Conservation (phyloP, 2,888 invertebrate genomes). For the Sphecodes monilicornis region DNA sequence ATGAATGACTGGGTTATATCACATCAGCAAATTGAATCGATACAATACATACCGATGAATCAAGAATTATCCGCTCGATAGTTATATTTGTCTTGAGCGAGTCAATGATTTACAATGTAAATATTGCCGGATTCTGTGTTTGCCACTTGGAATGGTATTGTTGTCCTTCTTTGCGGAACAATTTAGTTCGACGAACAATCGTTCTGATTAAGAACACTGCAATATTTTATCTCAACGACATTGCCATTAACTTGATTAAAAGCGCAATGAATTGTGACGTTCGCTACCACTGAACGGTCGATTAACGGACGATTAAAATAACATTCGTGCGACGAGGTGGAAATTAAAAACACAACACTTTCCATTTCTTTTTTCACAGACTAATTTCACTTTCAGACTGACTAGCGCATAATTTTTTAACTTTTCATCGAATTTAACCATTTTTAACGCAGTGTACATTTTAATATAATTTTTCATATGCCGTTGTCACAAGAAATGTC, state of each 20-base stretch:
- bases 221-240: neutral
- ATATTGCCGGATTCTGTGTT: neutral
- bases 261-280: neutral
- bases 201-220: neutral
- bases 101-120: conserved; percentile 3
- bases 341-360: neutral
- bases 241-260: conserved; percentile 6
- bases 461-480: no score
- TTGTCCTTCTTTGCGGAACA: neutral
- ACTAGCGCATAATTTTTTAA: neutral
- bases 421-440: neutral
- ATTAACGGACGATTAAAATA: neutral
- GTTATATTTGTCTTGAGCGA: neutral
- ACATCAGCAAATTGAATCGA: neutral
- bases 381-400: neutral
- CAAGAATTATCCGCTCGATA: neutral
- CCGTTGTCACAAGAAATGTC: no score
- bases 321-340: neutral
- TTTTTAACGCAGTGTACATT: no score
- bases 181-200: neutral
- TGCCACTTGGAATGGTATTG: neutral
- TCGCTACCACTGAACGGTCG: neutral
- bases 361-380: neutral
- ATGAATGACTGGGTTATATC: neutral
- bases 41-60: neutral